phyloP scores from a whole-genome alignment of 2,888 invertebrate genomes.

The Strigamia maritima region DNA sequence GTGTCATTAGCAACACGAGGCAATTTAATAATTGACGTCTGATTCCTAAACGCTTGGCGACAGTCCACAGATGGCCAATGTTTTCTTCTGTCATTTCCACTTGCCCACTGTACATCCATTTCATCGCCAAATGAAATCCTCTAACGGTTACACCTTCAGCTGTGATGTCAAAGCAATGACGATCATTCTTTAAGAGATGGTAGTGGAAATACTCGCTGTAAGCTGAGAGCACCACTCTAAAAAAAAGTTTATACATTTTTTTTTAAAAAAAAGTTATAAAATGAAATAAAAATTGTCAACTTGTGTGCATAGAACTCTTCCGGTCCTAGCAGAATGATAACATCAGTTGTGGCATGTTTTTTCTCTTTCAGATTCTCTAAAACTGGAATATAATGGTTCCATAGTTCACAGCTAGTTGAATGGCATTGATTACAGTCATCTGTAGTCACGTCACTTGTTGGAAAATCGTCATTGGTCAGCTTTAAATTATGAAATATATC shows the following conservation, averaged over 20 bases:
- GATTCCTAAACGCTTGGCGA: slow-evolving; percentile 25
- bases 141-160: background rate
- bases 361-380: background rate
- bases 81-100: slow-evolving; percentile 6
- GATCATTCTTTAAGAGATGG: background rate
- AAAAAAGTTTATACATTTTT: background rate
- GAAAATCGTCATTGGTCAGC: background rate
- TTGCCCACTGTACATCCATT: slow-evolving; percentile 36
- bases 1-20: slow-evolving; percentile 32
- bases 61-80: slow-evolving; percentile 34
- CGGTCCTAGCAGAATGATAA: background rate
- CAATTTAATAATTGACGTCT: slow-evolving; percentile 31
- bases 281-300: background rate
- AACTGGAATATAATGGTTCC: background rate
- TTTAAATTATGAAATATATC: background rate
- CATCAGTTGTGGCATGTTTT: background rate
- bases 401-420: background rate
- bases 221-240: background rate
- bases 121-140: background rate
- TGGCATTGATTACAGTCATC: background rate
- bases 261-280: background rate
- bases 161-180: slow-evolving; percentile 17
- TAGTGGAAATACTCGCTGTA: slow-evolving; percentile 18
- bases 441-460: background rate
- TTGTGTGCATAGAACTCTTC: slow-evolving; percentile 32